Base-by-base conservation (phyloP, 2,888 invertebrate genomes). In the Nemotelus pantherinus region DNA sequence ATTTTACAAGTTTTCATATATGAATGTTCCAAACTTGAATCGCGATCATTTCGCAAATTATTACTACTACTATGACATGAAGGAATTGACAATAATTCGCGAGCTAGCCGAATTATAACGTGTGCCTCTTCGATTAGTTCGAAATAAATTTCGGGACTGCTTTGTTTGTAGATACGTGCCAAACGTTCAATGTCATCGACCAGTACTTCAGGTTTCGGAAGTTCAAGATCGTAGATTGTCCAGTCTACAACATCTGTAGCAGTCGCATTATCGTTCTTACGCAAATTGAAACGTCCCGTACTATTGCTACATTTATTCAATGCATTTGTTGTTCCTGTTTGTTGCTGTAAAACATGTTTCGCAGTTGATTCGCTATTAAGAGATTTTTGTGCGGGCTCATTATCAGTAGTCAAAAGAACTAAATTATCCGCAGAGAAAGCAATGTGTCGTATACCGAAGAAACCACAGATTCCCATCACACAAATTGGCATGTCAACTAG, bases 121-220 rank as follows among this genome's bases (percentile, higher is more conserved):
- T 93, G 93, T 3, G 92, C 92, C 85, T 94, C 94, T 81, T 91
- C 90, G 83, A 94, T 87, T 77, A 95, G 87, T 84, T 93, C 93
- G 78, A 91, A 89, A 83, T 93, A 94, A 2, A 92, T 92, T 57
- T 90, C 89, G 2, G 91, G 90, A 80, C 92, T 92, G 0, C 91
- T 89, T 76, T 89, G 89, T 77, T 90, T 89, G 83, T 92, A 91
- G 63, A 89, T 89, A 78, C 90, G 90, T 0, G 92, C 93, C 55
- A 93, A 90, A 80, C 91, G 90, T 68, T 92, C 89, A 82, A 94
- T 91, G 83, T 94, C 94, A 77, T 90, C 89, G 83, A 93, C 93
- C 6, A 94, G 86, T 79, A 90, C 90, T 77, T 90, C 90, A 7
- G 92, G 89, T 43, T 88, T 88, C 0, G 93, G 93, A 77, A 92